These are phyloP conservation scores for Uloborus plumipes DNA, from an alignment of 2,888 invertebrate species.

Conservation along the genomic window DNA sequence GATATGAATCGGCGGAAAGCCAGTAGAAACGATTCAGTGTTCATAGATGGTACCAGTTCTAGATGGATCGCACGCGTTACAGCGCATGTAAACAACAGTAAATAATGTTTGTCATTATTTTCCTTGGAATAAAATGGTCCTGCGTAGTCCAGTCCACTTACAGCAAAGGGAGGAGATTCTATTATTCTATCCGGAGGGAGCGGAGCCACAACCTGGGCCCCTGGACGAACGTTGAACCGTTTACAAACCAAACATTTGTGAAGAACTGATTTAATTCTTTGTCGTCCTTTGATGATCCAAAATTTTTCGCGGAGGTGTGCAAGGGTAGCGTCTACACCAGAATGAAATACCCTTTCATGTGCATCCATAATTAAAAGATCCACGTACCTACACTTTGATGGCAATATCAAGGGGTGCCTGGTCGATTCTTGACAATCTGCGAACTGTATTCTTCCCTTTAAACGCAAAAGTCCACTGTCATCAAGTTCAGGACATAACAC, in stretches of 20 bases:
- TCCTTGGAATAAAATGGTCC: background rate
- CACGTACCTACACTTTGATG: background rate
- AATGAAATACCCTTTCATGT: constrained; percentile 19
- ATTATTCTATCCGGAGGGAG: background rate
- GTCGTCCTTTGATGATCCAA: background rate
- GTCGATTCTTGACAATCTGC: background rate
- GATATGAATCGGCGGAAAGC: background rate
- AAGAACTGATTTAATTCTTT: no score
- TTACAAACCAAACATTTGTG: no score
- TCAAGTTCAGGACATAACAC: background rate
- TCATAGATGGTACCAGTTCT: background rate
- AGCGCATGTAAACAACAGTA: background rate
- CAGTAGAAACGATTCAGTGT: background rate
- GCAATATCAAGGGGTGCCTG: background rate
- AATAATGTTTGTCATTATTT: background rate
- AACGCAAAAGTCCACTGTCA: background rate
- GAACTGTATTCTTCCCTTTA: background rate
- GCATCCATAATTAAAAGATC: background rate
- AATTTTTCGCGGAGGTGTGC: background rate
- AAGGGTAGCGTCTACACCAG: background rate
- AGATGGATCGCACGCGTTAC: background rate
- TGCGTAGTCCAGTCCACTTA: background rate
- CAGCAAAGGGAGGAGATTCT: background rate
- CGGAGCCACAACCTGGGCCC: background rate
- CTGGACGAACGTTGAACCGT: background rate